Base-by-base conservation (phyloP, 2,888 invertebrate species). In the Tachina fera region DNA sequence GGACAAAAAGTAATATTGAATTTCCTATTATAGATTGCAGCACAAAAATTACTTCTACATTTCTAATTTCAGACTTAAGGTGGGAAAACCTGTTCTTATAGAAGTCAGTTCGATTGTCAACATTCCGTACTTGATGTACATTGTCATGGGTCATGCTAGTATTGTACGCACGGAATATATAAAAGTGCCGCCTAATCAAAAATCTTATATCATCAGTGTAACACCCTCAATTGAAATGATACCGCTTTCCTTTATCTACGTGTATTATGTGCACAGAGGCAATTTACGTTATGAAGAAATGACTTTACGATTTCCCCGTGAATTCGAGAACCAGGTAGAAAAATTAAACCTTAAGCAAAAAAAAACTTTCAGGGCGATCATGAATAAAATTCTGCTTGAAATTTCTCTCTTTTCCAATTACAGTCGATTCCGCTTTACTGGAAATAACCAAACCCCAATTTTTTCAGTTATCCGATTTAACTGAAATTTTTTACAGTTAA, bases 271-370 rank as follows among this genome's bases (percentile, higher is more conserved):
- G 0, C 61, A 79, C 10, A 70, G 75, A 1, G 83, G 83, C 3
- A 53, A 70, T 41, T 84, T 84, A 13, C 74, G 79, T 49, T 84
- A 79, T 58, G 79, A 71, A 16, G 79, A 84, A 58, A 58, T 79
- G 9, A 0, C 13, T 19, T 22, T 84, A 31, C 41, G 1, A 0
- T 84, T 84, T 79, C 75, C 75, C 1, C 0, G 43, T 11, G 79
- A 84, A 31, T 79, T 84, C 19, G 83, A 79, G 51, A 84, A 84
- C 71, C 74, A 75, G 51, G 83, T 84, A 61, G 4, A n/a, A n/a
- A 39, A 39, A 3, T 5, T 3, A 6, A 31, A 31, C 31, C 31
- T 31, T 31, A 31, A 31, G 31, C 31, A n/a, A n/a, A n/a, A n/a
- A n/a, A n/a, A n/a, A n/a, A n/a, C n/a, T n/a, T n/a, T n/a, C n/a